Evolutionary conservation across 92 coral and sea anemone genomes (phyloP).

Genomic region (Palythoa heliodiscus): DNA sequence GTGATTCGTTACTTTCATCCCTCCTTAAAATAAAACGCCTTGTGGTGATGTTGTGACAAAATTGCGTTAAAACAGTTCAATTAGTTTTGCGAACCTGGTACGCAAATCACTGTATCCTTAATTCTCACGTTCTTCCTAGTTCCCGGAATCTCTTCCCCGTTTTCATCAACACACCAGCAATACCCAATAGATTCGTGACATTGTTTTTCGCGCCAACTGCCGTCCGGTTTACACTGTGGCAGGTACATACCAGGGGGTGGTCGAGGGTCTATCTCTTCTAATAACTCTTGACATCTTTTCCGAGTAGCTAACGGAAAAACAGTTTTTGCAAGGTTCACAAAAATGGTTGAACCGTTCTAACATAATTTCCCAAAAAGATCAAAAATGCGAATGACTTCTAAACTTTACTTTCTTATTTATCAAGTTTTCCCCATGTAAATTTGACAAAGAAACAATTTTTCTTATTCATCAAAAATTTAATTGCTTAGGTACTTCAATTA

Average conservation of each 20-base stretch:
- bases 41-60: not conserved
- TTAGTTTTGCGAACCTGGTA: not conserved
- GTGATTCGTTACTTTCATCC: not conserved
- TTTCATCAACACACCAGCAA: conserved; percentile 29
- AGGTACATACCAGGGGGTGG: conserved; percentile 4
- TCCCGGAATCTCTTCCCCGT: conserved; percentile 16
- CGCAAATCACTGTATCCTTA: not conserved
- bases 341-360: not conserved
- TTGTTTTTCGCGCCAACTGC: conserved; percentile 26
- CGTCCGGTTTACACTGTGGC: conserved; percentile 19
- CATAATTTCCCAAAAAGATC: too few relatives aligned
- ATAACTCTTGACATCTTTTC: conserved; percentile 1
- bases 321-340: not conserved
- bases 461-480: too few relatives aligned
- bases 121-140: not conserved
- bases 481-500: too few relatives aligned
- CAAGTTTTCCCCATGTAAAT: too few relatives aligned
- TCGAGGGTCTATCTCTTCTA: not conserved
- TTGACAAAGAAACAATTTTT: too few relatives aligned
- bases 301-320: not conserved
- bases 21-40: not conserved
- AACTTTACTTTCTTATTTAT: too few relatives aligned
- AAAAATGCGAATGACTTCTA: too few relatives aligned
- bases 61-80: not conserved
- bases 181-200: not conserved